phyloP scores from a whole-genome alignment of 2,888 invertebrate species.

The Stenurella melanura region DNA sequence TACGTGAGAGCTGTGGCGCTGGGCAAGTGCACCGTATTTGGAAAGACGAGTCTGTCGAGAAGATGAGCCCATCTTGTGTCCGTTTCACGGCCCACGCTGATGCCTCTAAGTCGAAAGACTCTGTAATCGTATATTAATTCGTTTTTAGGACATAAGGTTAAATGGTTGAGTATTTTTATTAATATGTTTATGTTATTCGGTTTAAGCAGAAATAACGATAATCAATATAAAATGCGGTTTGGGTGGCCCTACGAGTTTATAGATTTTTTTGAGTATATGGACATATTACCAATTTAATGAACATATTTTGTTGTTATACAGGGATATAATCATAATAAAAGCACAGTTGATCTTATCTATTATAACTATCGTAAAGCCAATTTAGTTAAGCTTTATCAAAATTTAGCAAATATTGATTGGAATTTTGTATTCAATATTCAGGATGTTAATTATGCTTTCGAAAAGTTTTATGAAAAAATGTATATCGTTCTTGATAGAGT shows the following conservation, averaged over 20 bases:
- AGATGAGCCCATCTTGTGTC: slow-evolving; percentile 52
- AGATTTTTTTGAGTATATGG: background rate
- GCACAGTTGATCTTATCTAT: too few relatives aligned
- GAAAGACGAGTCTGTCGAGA: slow-evolving; percentile 62
- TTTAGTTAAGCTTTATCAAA: too few relatives aligned
- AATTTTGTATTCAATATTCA: too few relatives aligned
- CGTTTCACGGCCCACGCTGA: slow-evolving; percentile 49
- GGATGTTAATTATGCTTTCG: too few relatives aligned
- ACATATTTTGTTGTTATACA: too few relatives aligned
- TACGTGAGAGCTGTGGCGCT: slow-evolving; percentile 64
- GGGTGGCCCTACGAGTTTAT: slow-evolving; percentile 23
- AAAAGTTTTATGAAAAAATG: too few relatives aligned
- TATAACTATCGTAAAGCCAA: too few relatives aligned
- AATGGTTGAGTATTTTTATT: slow-evolving; percentile 38
- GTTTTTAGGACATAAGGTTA: slow-evolving; percentile 48
- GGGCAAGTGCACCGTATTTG: slow-evolving; percentile 66
- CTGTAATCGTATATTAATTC: slow-evolving; percentile 49
- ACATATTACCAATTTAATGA: too few relatives aligned
- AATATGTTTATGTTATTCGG: slow-evolving; percentile 30
- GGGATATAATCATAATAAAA: too few relatives aligned
- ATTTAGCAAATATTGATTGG: too few relatives aligned
- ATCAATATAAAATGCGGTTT: slow-evolving; percentile 29
- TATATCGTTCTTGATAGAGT: too few relatives aligned
- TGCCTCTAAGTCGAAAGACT: slow-evolving; percentile 38
- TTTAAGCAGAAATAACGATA: slow-evolving; percentile 29